Percentiles rank a stretch among this genome's conserved stretches.
phyloP scores from a whole-genome alignment of 2,888 invertebrate species.

The Aphodius granarius region DNA sequence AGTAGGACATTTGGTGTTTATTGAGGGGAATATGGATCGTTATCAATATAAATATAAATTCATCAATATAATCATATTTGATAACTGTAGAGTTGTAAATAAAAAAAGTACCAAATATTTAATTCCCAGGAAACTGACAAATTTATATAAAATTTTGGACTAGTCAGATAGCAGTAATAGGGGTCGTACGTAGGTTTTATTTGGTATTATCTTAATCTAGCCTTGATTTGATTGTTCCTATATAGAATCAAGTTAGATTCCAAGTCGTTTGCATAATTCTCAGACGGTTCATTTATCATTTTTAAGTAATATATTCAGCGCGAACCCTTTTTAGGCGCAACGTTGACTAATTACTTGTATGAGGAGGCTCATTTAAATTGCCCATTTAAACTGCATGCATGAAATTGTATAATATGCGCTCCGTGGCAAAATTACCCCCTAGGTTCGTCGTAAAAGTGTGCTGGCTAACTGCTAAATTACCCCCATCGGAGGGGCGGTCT shows the following conservation, averaged over 20 bases:
- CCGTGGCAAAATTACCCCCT: not conserved
- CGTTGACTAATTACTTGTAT: not conserved
- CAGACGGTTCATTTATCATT: not conserved
- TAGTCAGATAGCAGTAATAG: not conserved
- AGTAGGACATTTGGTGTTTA: too few species aligned
- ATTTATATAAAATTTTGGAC: too few species aligned
- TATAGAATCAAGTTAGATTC: not conserved
- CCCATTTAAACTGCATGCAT: not conserved
- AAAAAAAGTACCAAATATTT: too few species aligned
- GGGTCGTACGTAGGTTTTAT: not conserved
- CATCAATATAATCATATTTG: too few species aligned
- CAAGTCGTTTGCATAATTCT: not conserved
- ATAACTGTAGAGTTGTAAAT: too few species aligned
- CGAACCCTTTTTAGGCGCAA: not conserved
- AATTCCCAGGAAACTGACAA: too few species aligned
- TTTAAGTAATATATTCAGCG: not conserved
- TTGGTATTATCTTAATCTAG: not conserved
- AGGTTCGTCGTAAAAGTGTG: not conserved
- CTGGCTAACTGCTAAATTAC: not conserved
- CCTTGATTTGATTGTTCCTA: not conserved
- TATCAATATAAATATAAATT: too few species aligned
- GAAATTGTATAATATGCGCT: not conserved
- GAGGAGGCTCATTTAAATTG: not conserved
- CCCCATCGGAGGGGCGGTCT: not conserved
- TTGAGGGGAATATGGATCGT: too few species aligned